These are phyloP conservation scores for Callocephalon fimbriatum DNA, from an alignment of 2,113 vertebrate genomes.

Conservation along the genomic window DNA sequence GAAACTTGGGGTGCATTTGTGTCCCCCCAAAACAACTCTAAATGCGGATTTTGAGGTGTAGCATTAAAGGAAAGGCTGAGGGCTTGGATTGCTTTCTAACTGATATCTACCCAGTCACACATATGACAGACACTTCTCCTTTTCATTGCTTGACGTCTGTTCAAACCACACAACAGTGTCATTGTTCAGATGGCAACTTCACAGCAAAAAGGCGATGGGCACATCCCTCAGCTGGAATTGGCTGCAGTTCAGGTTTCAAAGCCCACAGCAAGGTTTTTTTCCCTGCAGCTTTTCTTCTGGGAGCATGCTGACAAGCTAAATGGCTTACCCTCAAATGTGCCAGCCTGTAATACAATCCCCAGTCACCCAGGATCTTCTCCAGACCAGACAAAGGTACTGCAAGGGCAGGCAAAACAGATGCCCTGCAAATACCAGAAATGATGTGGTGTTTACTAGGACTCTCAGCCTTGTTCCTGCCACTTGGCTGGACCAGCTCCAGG, in stretches of 20 bases:
- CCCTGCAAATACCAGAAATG: constrained; percentile 57
- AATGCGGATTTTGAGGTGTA: neutral
- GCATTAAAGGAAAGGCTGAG: neutral
- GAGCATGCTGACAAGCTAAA: constrained; percentile 39
- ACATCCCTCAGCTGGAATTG: neutral
- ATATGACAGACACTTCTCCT: neutral
- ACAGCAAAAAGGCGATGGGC: neutral
- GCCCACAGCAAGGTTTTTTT: constrained; percentile 36
- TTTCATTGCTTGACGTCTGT: neutral
- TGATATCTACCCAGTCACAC: neutral
- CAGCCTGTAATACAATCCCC: constrained; percentile 39
- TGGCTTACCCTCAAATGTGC: neutral
- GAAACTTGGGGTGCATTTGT: neutral
- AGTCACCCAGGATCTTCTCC: constrained; percentile 37
- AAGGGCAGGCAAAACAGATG: constrained; percentile 42
- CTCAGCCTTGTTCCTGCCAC: neutral
- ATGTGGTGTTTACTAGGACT: constrained; percentile 43
- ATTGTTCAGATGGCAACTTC: constrained; percentile 37
- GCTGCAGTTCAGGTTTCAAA: constrained; percentile 35
- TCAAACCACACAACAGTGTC: constrained; percentile 18
- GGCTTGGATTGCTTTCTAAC: neutral
- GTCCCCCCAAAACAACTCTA: neutral
- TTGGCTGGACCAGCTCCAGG: constrained; percentile 3
- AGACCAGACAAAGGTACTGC: constrained; percentile 23
- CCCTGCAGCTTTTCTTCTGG: constrained; percentile 20